A percentile compares a stretch with the other conserved stretches of the same genome.
phyloP scores from a whole-genome alignment of 2,113 vertebrate species.

The Neodontobutis hainanensis region DNA sequence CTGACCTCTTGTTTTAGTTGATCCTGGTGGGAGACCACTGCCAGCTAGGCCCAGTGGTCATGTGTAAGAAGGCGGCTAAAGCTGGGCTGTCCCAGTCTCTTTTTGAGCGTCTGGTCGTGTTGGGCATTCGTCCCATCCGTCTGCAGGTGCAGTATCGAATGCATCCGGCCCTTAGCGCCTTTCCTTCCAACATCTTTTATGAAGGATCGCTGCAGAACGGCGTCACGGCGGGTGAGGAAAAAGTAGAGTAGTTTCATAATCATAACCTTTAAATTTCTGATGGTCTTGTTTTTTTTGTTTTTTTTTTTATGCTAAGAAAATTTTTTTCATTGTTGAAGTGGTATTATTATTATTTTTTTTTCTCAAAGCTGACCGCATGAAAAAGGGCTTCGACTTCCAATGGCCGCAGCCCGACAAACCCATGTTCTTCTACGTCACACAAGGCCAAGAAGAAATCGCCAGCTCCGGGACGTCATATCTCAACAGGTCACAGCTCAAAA shows the following conservation, averaged over 20 bases:
- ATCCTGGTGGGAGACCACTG: constrained; percentile 96
- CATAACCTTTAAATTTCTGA: neutral
- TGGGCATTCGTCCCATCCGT: constrained; percentile 93
- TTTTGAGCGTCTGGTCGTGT: constrained; percentile 90
- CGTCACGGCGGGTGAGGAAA: constrained; percentile 86
- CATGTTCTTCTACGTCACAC: constrained; percentile 96
- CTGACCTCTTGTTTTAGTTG: constrained; percentile 72
- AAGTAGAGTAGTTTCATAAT: neutral
- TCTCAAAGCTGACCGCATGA: constrained; percentile 86
- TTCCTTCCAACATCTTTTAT: constrained; percentile 96
- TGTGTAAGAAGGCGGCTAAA: constrained; percentile 96
- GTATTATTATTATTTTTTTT: neutral
- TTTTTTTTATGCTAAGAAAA: no score
- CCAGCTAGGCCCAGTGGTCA: constrained; percentile 94
- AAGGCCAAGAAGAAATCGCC: constrained; percentile 95
- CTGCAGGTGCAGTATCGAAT: constrained; percentile 95
- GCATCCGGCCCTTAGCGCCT: constrained; percentile 93
- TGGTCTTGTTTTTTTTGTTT: neutral
- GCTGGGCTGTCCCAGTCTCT: constrained; percentile 91
- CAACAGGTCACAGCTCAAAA: constrained; percentile 81
- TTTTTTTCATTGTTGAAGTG: neutral
- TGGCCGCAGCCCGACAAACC: constrained; percentile 97
- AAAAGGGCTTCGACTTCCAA: constrained; percentile 96
- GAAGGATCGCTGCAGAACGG: constrained; percentile 94
- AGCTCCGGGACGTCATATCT: constrained; percentile 95